Conservation (phyloP, 1,140 invertebrate species). For the Galendromus occidentalis region DNA sequence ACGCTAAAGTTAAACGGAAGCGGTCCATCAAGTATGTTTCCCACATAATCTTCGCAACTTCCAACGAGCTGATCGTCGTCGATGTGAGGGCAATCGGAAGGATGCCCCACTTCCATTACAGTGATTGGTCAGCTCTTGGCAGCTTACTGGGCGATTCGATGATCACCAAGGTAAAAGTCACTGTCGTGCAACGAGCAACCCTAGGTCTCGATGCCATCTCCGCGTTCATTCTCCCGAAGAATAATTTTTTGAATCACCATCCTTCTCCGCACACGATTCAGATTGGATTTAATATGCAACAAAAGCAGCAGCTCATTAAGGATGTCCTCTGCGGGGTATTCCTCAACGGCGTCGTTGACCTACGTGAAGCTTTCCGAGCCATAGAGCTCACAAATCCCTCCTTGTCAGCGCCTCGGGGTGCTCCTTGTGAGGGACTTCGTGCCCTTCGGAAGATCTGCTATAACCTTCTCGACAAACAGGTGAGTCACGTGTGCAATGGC, state of each 20-base stretch:
- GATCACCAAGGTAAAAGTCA: background rate
- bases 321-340: background rate
- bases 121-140: background rate
- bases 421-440: background rate
- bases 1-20: background rate
- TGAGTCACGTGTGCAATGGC: background rate
- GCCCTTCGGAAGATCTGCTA: background rate
- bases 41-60: background rate
- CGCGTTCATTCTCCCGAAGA: too few species aligned
- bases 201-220: too few species aligned
- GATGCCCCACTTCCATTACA: background rate
- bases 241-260: too few species aligned
- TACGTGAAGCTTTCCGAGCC: background rate
- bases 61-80: background rate
- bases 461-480: slow-evolving; percentile 4
- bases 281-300: background rate
- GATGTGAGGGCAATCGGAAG: background rate
- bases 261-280: background rate
- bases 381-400: background rate
- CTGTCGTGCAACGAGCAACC: too few species aligned
- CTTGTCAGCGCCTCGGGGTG: background rate
- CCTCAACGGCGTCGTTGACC: background rate
- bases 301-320: background rate
- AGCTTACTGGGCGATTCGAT: background rate
- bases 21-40: background rate